A percentile compares a stretch with the other conserved stretches of the same genome.
phyloP scores from a whole-genome alignment of 2,888 invertebrate genomes.

The Eupithecia pulchellata region DNA sequence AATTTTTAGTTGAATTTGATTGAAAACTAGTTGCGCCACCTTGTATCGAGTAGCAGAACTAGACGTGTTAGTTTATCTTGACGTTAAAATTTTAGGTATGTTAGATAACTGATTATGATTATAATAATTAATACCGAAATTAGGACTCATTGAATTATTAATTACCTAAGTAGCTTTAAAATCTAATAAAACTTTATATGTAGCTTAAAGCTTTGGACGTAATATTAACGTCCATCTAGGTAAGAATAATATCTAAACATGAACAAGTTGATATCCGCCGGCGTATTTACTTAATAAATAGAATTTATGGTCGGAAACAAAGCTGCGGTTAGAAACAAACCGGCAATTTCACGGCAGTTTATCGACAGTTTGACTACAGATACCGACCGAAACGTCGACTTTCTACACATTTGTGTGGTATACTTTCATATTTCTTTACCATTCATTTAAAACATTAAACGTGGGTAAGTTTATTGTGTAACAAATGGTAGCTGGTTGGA shows the following conservation, averaged over 20 bases:
- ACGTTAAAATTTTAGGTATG: background rate
- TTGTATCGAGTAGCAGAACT: slow-evolving; percentile 66
- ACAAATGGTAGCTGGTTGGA: slow-evolving; percentile 72
- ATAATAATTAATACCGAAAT: background rate
- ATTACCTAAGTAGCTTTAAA: background rate
- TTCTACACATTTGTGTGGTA: slow-evolving; percentile 75
- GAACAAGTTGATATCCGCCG: slow-evolving; percentile 23
- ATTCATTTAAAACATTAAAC: slow-evolving; percentile 72
- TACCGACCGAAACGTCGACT: slow-evolving; percentile 61
- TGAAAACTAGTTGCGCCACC: slow-evolving; percentile 57
- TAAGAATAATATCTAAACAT: slow-evolving; percentile 2
- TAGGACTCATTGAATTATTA: background rate
- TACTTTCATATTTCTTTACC: slow-evolving; percentile 76
- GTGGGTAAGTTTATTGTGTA: slow-evolving; percentile 50
- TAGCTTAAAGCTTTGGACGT: background rate
- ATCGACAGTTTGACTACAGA: slow-evolving; percentile 60
- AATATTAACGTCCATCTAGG: background rate
- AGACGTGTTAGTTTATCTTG: background rate
- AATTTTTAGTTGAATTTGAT: background rate
- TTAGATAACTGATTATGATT: background rate
- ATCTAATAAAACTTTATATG: background rate
- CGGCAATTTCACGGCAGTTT: slow-evolving; percentile 75
- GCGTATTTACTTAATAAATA: slow-evolving; percentile 40
- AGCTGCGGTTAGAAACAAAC: slow-evolving; percentile 69
- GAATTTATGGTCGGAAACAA: slow-evolving; percentile 55